Base-by-base conservation (phyloP, 2,797 vertebrate species). In the Antennarius maculatus region DNA sequence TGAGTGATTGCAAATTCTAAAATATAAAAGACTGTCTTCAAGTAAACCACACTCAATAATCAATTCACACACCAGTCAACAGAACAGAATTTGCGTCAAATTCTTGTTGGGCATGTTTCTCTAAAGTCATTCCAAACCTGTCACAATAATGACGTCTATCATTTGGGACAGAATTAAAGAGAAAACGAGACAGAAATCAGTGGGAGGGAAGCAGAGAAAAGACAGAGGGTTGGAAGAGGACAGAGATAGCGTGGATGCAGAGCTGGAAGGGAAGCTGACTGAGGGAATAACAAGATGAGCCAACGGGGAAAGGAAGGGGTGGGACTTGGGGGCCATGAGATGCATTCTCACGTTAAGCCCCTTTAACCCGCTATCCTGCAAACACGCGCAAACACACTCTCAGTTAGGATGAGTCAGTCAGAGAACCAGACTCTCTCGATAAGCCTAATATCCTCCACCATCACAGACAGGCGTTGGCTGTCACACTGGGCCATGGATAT, bases 371-470 rank as follows among this genome's bases (percentile, higher is more conserved):
- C 64, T 23, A 46, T 63, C 65, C 61, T 75, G 56, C 72, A 79
- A 77, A 79, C 55, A 77, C 68, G 78, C 61, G 3, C 70, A 83
- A 61, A 75, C 71, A 76, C 67, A 76, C 72, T 59, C 55, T 45
- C 67, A 77, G 63, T 62, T 58, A 64, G 62, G 47, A 68, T 79
- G 79, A 85, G 73, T 86, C 84, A 85, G 60, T 68, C 42, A 5
- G 66, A 82, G 72, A 70, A 45, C 66, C 80, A 86, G 82, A 84
- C 86, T 77, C 76, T 77, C 72, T 61, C 82, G 79, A 84, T 88
- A 84, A 80, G 77, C 69, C 83, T 83, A 77, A 88, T 84, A 87
- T 84, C 84, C 67, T 78, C 77, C 57, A 75, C 67, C 31, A 53
- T 69, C 77, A 80, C 83, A 87, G 77, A 86, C 76, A 62, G 66